These are phyloP conservation scores for Pharmacophagus antenor DNA, from an alignment of 2,888 invertebrate genomes.

Conservation along the genomic window DNA sequence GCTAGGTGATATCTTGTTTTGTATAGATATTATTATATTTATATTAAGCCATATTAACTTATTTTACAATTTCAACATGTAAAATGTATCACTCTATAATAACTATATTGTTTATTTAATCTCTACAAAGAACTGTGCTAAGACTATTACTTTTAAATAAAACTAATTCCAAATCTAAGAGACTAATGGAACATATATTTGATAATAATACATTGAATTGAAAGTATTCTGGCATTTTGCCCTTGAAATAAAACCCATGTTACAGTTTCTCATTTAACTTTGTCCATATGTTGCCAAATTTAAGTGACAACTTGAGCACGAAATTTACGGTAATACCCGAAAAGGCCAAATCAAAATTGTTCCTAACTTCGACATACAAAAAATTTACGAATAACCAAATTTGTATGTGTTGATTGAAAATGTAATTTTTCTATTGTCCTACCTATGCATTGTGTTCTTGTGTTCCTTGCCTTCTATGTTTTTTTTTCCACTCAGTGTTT, in stretches of 20 bases:
- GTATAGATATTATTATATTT: too few species aligned
- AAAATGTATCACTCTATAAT: too few species aligned
- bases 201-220: background rate
- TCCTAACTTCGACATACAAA: conserved; percentile 17
- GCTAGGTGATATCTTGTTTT: too few species aligned
- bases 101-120: too few species aligned
- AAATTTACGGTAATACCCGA: conserved; percentile 26
- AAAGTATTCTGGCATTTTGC: conserved; percentile 26
- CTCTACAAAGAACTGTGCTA: too few species aligned
- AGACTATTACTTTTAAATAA: background rate
- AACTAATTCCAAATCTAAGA: background rate
- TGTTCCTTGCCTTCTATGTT: too few species aligned
- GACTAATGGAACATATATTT: background rate
- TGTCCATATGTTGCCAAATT: conserved; percentile 32
- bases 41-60: too few species aligned
- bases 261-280: conserved; percentile 30
- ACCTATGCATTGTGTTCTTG: too few species aligned
- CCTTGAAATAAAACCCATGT: conserved; percentile 28
- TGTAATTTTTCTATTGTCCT: background rate
- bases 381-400: background rate
- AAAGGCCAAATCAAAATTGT: conserved; percentile 25
- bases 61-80: too few species aligned
- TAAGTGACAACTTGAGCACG: conserved; percentile 31
- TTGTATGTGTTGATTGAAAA: background rate
- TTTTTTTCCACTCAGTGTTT: too few species aligned